Evolutionary conservation across 2,888 invertebrate genomes (phyloP), one percentile per base, ranked within the genome.

Genomic region (Lumbricus terrestris): DNA sequence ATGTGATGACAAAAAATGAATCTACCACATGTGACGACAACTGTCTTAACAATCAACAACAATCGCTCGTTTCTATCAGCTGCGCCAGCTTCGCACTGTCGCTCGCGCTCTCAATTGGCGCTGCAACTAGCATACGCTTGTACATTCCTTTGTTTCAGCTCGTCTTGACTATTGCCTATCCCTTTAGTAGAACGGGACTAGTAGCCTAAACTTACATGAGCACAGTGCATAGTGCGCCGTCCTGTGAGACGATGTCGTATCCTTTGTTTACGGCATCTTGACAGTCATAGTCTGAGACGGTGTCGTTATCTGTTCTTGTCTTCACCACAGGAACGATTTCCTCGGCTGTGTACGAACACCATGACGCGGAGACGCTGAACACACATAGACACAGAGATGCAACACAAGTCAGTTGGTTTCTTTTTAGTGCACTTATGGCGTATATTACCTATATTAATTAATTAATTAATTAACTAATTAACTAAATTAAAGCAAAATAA

Each of bases 291-390:
- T 16, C 18, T 34, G 34, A 11, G 85, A 85, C 34, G 35, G 34
- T 34, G 29, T 85, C 85, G 20, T 3, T 37, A 34, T 16, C 34
- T 34, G 85, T 85, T 37, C 8, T 6, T 23, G 34, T 37, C 85
- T 85, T 37, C 85, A 23, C 23, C 85, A 85, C 85, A 35, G 85
- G 34, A 37, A 85, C 85, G 37, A 20, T 33, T 85, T 85, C 85
- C 35, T 35, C 35, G 35, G 35, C 85, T 35, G 85, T 85, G 85
- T 85, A 85, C 35, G 85, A 85, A 85, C 85, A 85, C 85, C 85
- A 85, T 18, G 35, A 1, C 18, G 5, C 85, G 85, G 85, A 85
- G 20, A 85, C 85, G 35, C 85, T 85, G 37, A 85, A 85, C n/a
- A n/a, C n/a, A 37, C 16, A 33, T 35, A 85, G 34, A 37, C 8